Base-by-base conservation (phyloP, 1,140 invertebrate genomes). In the Stegodyphus dumicola region DNA sequence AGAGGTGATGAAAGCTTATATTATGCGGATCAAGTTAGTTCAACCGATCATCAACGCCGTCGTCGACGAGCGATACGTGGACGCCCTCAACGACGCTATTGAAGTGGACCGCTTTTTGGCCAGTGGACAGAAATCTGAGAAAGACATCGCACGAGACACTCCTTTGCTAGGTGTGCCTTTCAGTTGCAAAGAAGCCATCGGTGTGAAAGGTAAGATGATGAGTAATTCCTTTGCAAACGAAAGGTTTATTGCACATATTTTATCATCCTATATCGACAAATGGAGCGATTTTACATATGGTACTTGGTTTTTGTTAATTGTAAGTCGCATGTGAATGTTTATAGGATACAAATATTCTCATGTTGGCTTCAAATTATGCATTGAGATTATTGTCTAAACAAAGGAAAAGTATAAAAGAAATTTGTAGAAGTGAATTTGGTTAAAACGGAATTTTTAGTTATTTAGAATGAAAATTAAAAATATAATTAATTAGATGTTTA, bases 1-100 rank as follows among this genome's bases (percentile, higher is more conserved):
- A 18, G 87, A 89, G 48, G 86, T 90, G 17, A 88, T 90, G 10
- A 75, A 85, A 51, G 80, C 88, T 18, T 90, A 88, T 73, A 87
- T 90, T n/a, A 81, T 80, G 6, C 74, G 90, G 6, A 88, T 89
- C 48, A 85, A 85, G 51, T 81, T 88, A 11, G 88, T 90, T 10
- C 87, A 90, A 60, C 88, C 89, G 11, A 17, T 89, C 0, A 64
- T 90, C 9, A 91, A 90, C 86, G 89, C 89, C 5, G 75, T 90
- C 10, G 88, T 88, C 6, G 87, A 88, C 48, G 85, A 89, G n/a
- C 77, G 88, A 54, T 90, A 88, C 86, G 85, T 86, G 48, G 87
- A 86, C 7, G 90, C 90, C 0, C 70, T 90, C 33, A 56, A 84
- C 60, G 83, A 89, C 74, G 90, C 90, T 4, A 70, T 83, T 49